A percentile compares a stretch with the other conserved stretches of the same genome.
Evolutionary conservation across 1,140 invertebrate species (phyloP).

Genomic region (Drosophila kurseongensis): DNA sequence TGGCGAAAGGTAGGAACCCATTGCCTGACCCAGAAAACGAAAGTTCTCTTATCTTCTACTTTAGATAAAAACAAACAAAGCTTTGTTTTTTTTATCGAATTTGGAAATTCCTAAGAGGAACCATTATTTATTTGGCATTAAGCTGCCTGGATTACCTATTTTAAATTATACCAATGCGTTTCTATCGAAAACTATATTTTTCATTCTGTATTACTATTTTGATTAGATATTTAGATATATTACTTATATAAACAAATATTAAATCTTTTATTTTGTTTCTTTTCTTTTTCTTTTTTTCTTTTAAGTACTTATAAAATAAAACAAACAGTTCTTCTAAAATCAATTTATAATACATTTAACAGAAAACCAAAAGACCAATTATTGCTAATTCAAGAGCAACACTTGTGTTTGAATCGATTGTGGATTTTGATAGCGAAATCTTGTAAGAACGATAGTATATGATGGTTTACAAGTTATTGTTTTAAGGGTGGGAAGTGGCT

Average conservation of each 20-base stretch:
- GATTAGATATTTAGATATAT: no score
- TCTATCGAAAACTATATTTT: no score
- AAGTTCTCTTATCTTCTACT: conserved; percentile 45
- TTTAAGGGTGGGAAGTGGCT: neutral
- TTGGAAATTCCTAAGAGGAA: conserved; percentile 1
- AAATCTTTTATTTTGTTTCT: no score
- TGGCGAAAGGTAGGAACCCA: conserved; percentile 86
- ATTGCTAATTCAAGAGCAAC: neutral
- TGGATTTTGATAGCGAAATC: conserved; percentile 5
- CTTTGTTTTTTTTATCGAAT: neutral
- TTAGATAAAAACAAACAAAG: conserved; percentile 12
- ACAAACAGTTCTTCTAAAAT: neutral
- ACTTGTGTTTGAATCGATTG: neutral
- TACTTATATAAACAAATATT: no score
- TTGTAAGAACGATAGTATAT: conserved; percentile 4
- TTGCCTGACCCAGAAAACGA: conserved; percentile 46
- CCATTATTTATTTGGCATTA: conserved; percentile 10
- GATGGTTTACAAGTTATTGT: neutral
- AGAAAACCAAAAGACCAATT: neutral
- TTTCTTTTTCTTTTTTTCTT: no score
- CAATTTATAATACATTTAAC: neutral
- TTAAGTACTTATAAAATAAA: no score
- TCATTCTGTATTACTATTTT: no score
- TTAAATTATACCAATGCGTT: neutral
- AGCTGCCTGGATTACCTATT: neutral